Conservation (phyloP, 2,797 vertebrate genomes). For the Dryobates pubescens region DNA sequence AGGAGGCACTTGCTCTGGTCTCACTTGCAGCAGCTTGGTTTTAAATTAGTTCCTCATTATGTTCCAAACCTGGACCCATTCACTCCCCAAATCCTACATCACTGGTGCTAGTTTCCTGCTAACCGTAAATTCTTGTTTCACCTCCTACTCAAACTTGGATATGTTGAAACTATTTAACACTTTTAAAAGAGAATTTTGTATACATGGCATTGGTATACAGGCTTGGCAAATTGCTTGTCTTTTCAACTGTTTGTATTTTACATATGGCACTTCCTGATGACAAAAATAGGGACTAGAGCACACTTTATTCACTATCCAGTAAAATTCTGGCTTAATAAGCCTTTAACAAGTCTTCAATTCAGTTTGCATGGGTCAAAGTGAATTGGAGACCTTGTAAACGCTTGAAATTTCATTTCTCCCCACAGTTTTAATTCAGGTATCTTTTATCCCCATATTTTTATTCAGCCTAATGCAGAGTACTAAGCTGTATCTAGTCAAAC, state of each 20-base stretch:
- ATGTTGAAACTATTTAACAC: neutral
- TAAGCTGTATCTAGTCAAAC: neutral
- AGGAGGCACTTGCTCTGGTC: accelerated
- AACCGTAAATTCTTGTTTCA: neutral
- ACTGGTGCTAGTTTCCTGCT: neutral
- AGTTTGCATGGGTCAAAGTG: neutral
- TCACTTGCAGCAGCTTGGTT: neutral
- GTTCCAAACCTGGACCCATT: neutral
- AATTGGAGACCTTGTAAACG: neutral
- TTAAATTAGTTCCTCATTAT: too few relatives aligned
- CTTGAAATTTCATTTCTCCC: neutral
- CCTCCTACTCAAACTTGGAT: neutral
- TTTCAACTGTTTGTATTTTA: neutral
- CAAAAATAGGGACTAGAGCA: neutral
- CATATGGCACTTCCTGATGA: accelerated
- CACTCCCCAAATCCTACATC: neutral
- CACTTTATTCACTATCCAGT: neutral
- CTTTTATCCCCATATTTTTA: neutral
- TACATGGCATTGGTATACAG: neutral
- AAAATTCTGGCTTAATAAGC: neutral
- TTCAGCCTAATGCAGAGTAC: neutral
- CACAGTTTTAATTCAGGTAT: neutral
- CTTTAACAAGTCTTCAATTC: neutral
- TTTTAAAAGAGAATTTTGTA: neutral
- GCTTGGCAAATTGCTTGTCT: neutral